Base-by-base conservation (phyloP, 2,888 invertebrate genomes). In the Tetragnatha montana region DNA sequence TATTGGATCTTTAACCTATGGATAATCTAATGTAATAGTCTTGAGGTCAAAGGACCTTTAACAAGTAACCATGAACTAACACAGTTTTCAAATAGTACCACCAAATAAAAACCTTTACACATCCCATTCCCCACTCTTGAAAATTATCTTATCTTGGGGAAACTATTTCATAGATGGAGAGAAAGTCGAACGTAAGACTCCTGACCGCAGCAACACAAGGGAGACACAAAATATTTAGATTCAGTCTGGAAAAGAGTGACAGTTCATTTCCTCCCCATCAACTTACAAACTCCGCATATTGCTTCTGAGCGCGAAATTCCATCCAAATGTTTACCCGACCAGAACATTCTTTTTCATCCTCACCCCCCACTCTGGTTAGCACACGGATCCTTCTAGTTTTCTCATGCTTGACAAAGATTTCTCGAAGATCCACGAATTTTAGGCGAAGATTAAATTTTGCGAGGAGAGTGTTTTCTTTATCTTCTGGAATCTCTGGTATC, bases 191-290 rank as follows among this genome's bases (percentile, higher is more conserved):
- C 4, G 4, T 35, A 35, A 60, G 60, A 14, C 14, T 4, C 8
- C 60, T 60, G 17, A 60, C 60, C 60, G 17, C 60, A 60, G 17
- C 60, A 8, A 60, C 12, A 22, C 78, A 35, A 35, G 35, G 8
- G 70, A 81, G 35, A 47, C 21, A 49, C 69, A 50, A 81, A 81
- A 71, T 81, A 81, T 81, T 80, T 69, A 80, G 80, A 69, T 80
- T 71, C 49, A 35, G 50, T 60, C 68, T 60, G 14, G 21, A n/a
- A 50, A 14, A 1, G 8, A 21, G 79, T 79, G 82, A 82, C 82
- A 82, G 82, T 82, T 82, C 82, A 82, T 82, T 82, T 82, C 82
- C 82, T 82, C 35, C 74, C 82, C 73, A 82, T 74, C 82, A 82
- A 74, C 82, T 71, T 12, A 50, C 51, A 35, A 35, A 73, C 22